Base-by-base conservation (phyloP, 2,888 invertebrate genomes). In the Mystacides longicornis region DNA sequence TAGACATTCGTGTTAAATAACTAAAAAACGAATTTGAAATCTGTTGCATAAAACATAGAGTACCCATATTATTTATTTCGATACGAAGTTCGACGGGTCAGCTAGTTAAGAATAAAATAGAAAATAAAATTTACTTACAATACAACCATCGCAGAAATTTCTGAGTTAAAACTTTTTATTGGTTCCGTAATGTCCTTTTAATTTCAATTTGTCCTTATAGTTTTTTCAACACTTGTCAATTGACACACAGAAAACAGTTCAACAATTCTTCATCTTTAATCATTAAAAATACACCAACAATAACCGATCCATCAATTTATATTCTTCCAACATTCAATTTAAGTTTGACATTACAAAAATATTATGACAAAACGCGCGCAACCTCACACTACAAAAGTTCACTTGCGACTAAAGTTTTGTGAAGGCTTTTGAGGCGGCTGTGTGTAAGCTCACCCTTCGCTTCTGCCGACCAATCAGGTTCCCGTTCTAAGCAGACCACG, bases 81-180 rank as follows among this genome's bases (percentile, higher is more conserved):
- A n/a, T n/a, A n/a, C n/a, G n/a, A n/a, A n/a, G n/a, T n/a, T n/a
- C n/a, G n/a, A n/a, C n/a, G n/a, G n/a, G n/a, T n/a, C n/a, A n/a
- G n/a, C n/a, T n/a, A n/a, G n/a, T n/a, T n/a, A n/a, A n/a, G n/a
- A n/a, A n/a, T n/a, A n/a, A n/a, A n/a, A n/a, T n/a, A n/a, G n/a
- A n/a, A n/a, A n/a, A n/a, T n/a, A n/a, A 27, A 5, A 3, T 37
- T 20, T 54, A 60, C 60, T 60, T 52, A 60, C 60, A 60, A 42
- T 55, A 60, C 54, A 21, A 60, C 60, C 60, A 60, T 60, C 55
- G 58, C 58, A 37, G 37, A 37, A n/a, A 37, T 7, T 37, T 37
- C 37, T 37, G 14, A n/a, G 37, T 37, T 37, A 16, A 7, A 37
- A 37, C n/a, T n/a, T n/a, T 37, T 37, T 16, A 37, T 16, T 37